Evolutionary conservation across 2,113 vertebrate genomes (phyloP).

Genomic region (Pseudolaguvia tuberculata): DNA sequence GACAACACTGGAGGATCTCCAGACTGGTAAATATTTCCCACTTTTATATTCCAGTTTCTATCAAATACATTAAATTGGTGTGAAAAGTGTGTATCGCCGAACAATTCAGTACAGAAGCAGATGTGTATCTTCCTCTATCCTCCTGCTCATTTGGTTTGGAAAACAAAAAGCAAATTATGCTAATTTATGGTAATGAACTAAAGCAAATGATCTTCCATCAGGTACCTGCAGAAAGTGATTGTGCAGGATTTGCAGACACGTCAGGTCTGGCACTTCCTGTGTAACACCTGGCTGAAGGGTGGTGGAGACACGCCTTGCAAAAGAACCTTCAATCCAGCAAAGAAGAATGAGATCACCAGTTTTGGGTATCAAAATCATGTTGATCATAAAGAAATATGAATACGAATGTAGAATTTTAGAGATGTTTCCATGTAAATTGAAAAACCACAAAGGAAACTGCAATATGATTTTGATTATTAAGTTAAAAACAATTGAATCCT

Average conservation of each 20-base stretch:
- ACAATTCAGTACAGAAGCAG: neutral
- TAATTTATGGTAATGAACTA: neutral
- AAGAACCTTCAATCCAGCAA: conserved; percentile 68
- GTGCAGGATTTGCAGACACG: conserved; percentile 67
- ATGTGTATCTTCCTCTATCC: neutral
- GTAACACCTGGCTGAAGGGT: conserved; percentile 68
- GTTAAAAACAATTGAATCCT: neutral
- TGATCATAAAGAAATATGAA: too few relatives aligned
- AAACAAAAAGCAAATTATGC: neutral
- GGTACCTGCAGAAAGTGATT: conserved; percentile 69
- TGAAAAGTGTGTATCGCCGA: neutral
- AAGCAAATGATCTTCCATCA: conserved; percentile 36
- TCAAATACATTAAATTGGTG: conserved; percentile 5
- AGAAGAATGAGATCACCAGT: conserved; percentile 68
- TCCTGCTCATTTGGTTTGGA: too few relatives aligned
- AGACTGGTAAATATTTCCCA: conserved; percentile 66
- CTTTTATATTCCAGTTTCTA: conserved; percentile 14
- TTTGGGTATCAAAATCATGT: conserved; percentile 62
- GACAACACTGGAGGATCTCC: conserved; percentile 71
- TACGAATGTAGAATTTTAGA: too few relatives aligned
- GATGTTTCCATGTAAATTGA: too few relatives aligned
- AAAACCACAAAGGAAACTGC: too few relatives aligned
- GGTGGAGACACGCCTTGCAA: conserved; percentile 62
- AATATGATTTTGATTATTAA: neutral
- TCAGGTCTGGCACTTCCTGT: conserved; percentile 67